These are phyloP conservation scores for Temnothorax longispinosus DNA, from an alignment of 1,140 invertebrate genomes.

Conservation along the genomic window DNA sequence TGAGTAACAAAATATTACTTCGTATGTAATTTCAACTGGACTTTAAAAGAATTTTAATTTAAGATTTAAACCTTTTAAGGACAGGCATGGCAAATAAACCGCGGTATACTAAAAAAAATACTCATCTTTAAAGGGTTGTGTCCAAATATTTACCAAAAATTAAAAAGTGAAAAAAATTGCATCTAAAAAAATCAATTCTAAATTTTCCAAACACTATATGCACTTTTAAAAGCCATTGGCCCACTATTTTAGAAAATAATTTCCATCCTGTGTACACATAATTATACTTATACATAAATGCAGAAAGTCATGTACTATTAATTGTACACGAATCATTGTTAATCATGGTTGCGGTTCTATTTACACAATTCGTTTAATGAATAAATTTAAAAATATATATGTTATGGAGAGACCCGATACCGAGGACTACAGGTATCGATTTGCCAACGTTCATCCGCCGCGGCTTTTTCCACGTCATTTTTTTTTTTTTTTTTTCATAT, in stretches of 20 bases:
- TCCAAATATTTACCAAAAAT: neutral
- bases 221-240: neutral
- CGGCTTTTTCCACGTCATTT: neutral
- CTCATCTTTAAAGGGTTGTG: neutral
- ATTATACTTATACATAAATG: slow-evolving; percentile 28
- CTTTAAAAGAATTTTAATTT: neutral
- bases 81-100: too few relatives aligned
- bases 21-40: neutral
- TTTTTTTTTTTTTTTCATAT: neutral
- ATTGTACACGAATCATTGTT: too few relatives aligned
- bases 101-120: too few relatives aligned
- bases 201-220: slow-evolving; percentile 16
- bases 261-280: slow-evolving; percentile 54
- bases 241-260: slow-evolving; percentile 37
- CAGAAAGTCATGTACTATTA: slow-evolving; percentile 20
- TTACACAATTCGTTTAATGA: too few relatives aligned
- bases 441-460: neutral
- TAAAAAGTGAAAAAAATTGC: neutral
- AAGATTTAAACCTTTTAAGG: neutral
- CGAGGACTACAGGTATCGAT: slow-evolving; percentile 67
- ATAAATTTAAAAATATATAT: too few relatives aligned
- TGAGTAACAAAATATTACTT: neutral
- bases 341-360: too few relatives aligned
- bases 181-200: neutral
- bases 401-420: slow-evolving; percentile 80